A percentile compares a stretch with the other conserved stretches of the same genome.
Conservation (phyloP, 2,113 vertebrate genomes). For the Oenanthe melanoleuca region DNA sequence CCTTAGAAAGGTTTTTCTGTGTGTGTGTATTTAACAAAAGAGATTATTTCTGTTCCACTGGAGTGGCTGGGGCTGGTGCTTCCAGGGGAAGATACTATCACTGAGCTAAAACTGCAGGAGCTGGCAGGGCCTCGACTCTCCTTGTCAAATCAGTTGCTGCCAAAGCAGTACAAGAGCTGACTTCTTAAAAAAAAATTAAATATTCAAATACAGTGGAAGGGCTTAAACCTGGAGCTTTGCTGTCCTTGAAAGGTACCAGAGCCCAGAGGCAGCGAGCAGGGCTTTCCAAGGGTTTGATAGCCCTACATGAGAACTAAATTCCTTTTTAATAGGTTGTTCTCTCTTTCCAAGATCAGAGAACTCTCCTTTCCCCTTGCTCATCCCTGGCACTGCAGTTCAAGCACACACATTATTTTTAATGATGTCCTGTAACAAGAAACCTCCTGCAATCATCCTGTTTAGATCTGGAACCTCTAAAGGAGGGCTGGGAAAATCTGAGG, state of each 20-base stretch:
- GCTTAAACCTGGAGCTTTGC: slow-evolving; percentile 3
- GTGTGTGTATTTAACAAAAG: background rate
- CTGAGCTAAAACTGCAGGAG: background rate
- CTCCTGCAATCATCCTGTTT: slow-evolving; percentile 9
- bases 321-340: slow-evolving; percentile 56
- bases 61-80: background rate
- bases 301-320: slow-evolving; percentile 26
- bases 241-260: slow-evolving; percentile 12
- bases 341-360: slow-evolving; percentile 31
- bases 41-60: background rate
- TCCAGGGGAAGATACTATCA: background rate
- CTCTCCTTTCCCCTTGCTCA: slow-evolving; percentile 12
- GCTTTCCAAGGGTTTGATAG: slow-evolving; percentile 11
- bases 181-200: background rate
- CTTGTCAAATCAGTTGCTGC: background rate
- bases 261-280: background rate
- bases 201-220: background rate
- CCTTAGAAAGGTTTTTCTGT: background rate
- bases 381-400: slow-evolving; percentile 18
- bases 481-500: background rate
- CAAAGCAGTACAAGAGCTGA: background rate
- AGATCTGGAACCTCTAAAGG: slow-evolving; percentile 19
- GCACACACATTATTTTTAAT: slow-evolving; percentile 42
- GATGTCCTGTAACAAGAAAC: slow-evolving; percentile 48
- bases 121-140: background rate